These are phyloP conservation scores for Dryomyza anilis DNA, from an alignment of 2,888 invertebrate genomes.

Conservation along the genomic window DNA sequence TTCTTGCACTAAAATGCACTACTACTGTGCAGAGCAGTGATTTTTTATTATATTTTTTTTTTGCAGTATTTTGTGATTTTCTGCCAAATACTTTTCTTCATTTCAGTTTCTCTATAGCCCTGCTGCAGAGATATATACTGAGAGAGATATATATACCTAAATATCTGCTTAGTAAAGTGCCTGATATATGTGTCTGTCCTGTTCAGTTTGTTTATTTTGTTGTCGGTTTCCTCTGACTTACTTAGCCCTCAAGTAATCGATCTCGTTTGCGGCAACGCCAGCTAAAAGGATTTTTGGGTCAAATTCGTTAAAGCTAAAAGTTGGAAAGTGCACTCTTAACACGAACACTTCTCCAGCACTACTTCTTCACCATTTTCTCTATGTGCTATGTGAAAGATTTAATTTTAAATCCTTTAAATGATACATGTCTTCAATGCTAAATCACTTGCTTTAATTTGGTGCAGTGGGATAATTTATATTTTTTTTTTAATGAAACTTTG, in stretches of 20 bases:
- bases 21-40: no score
- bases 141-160: no score
- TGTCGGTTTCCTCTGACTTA: not conserved
- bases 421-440: no score
- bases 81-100: not conserved
- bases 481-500: no score
- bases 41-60: not conserved
- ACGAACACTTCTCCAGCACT: not conserved
- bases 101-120: not conserved
- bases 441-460: no score
- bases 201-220: not conserved
- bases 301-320: not conserved
- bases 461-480: no score
- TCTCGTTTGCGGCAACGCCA: slow-evolving; percentile 8
- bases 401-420: no score
- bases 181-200: no score
- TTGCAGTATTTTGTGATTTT: not conserved
- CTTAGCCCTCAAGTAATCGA: slow-evolving; percentile 13
- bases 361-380: no score
- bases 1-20: slow-evolving; percentile 8
- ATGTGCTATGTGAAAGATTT: no score
- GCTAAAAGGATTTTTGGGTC: slow-evolving; percentile 1
- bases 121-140: not conserved
- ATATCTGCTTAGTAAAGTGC: no score
- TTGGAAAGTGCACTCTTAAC: not conserved